Evolutionary conservation across 2,888 invertebrate species (phyloP), one percentile per base, ranked within the genome.

Genomic region (Tanaodytes sp.): DNA sequence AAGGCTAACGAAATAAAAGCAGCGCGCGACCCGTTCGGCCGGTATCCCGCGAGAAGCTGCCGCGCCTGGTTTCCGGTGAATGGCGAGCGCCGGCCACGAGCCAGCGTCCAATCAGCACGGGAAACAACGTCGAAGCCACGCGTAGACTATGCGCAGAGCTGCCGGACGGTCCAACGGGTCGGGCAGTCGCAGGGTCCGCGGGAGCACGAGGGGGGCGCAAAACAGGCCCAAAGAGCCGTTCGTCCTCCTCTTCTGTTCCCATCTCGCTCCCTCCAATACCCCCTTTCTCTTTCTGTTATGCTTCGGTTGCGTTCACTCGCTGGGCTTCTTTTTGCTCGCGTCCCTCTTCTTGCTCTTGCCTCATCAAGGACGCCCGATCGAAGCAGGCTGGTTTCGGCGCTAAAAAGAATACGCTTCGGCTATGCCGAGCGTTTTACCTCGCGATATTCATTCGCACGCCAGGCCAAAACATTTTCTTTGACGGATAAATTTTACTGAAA

Each of bases 51-150:
- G 66, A 43, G 49, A 58, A 61, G 67, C 66, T 70, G 71, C 77
- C 59, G 74, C 66, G 74, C 66, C 67, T 71, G 70, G 77, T 79
- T 80, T 80, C 79, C 80, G 78, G 79, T 80, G 79, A 77, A 77
- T 76, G 80, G 79, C 79, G 79, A 77, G 77, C 79, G 82, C 83
- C 84, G 80, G 84, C 83, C 84, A 84, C 84, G 84, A 84, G 84
- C 84, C 84, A 79, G 74, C 81, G 79, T 84, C 84, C 84, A 84
- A 84, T 84, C 84, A 84, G 82, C 79, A 74, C 80, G 78, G 82
- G 79, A 82, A 82, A 76, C 78, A 78, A 80, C 75, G 74, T 49
- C 73, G 79, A 79, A 81, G 84, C 84, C 84, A 83, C 84, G 84
- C 84, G 84, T 78, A 77, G 75, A 77, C 69, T 67, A 45, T 49